phyloP scores from a whole-genome alignment of 2,797 vertebrate species.

The Urocyon cinereoargenteus region DNA sequence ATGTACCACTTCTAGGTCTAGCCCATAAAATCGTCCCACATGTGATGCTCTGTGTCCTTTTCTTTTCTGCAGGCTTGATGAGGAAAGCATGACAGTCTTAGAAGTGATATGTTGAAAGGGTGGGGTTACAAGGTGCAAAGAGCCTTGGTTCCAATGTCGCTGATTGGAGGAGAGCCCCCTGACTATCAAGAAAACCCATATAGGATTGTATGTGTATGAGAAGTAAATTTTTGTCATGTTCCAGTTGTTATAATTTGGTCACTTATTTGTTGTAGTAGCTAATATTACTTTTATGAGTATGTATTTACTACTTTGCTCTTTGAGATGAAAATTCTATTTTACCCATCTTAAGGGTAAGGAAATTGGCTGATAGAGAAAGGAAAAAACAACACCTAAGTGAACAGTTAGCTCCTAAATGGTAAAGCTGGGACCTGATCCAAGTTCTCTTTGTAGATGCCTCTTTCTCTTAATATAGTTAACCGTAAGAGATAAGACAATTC shows the following conservation, averaged over 20 bases:
- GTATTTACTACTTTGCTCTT: constrained; percentile 14
- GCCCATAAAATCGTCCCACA: not conserved
- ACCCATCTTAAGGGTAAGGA: not conserved
- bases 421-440: not conserved
- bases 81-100: not conserved
- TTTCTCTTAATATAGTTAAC: constrained; percentile 13
- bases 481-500: not conserved
- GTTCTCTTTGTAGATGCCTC: not conserved
- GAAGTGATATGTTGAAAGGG: not conserved
- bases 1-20: not conserved
- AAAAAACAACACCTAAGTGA: not conserved
- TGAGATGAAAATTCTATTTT: constrained; percentile 26
- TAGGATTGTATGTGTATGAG: not conserved
- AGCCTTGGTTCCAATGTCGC: not conserved
- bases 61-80: not conserved
- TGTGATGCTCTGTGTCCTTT: not conserved
- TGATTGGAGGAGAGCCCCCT: not conserved
- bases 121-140: not conserved
- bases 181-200: not conserved
- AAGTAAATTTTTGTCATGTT: not conserved
- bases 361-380: not conserved
- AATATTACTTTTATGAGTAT: not conserved
- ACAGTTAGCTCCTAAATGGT: constrained; percentile 25
- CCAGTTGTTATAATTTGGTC: not conserved
- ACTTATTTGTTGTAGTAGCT: not conserved